A percentile compares a stretch with the other conserved stretches of the same genome.
Conservation (phyloP, 2,888 invertebrate species). For the Caenorhabditis angaria region DNA sequence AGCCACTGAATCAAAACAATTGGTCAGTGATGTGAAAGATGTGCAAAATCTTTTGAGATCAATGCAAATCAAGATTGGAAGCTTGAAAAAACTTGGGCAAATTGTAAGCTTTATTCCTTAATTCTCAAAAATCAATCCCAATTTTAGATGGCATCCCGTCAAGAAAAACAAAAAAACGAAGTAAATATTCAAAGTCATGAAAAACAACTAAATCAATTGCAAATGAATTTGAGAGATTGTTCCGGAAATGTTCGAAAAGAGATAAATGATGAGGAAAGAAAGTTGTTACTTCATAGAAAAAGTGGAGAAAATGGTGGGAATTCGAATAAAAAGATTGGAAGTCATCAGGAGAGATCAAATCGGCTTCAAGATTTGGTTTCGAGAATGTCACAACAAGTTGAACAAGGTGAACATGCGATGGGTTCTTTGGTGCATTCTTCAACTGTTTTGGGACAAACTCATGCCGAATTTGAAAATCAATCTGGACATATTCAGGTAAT, state of each 20-base stretch:
- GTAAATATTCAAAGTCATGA: conserved; percentile 32
- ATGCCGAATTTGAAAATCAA: conserved; percentile 61
- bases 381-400: conserved; percentile 58
- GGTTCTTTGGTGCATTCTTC: conserved; percentile 79
- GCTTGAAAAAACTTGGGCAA: conserved; percentile 10
- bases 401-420: conserved; percentile 78
- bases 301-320: conserved; percentile 13
- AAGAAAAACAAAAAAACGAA: conserved; percentile 18
- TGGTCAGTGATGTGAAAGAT: conserved; percentile 28
- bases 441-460: conserved; percentile 65
- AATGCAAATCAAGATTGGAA: conserved; percentile 21
- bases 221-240: conserved; percentile 23
- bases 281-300: conserved; percentile 14
- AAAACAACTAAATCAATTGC: conserved; percentile 33
- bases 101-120: not conserved
- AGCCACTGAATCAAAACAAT: conserved; percentile 17
- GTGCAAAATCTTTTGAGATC: conserved; percentile 26
- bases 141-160: conserved; percentile 14
- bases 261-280: conserved; percentile 27
- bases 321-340: conserved; percentile 12
- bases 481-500: conserved; percentile 50
- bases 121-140: not conserved
- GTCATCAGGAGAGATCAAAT: conserved; percentile 27
- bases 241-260: conserved; percentile 28
- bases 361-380: conserved; percentile 49